A percentile compares a stretch with the other conserved stretches of the same genome.
Conservation (phyloP, 2,113 vertebrate species). For the Epinephelus cyanopodus region DNA sequence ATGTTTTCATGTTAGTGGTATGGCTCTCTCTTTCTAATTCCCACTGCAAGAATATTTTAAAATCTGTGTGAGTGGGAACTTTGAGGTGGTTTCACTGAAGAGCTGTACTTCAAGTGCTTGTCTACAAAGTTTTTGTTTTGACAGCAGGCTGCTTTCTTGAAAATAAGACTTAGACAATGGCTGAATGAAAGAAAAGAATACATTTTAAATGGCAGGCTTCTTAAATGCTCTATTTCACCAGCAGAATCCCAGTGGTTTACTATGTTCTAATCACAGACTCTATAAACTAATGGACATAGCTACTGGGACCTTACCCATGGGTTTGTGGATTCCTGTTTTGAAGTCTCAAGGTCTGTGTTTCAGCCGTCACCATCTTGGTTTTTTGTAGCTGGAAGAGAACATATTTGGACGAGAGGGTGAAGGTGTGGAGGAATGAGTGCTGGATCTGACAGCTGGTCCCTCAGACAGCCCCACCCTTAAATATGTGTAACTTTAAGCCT, state of each 20-base stretch:
- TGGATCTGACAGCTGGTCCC: too few relatives aligned
- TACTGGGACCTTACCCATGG: too few relatives aligned
- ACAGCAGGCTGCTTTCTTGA: neutral
- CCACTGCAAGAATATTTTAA: neutral
- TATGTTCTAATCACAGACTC: neutral
- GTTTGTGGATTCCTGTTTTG: too few relatives aligned
- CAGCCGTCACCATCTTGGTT: too few relatives aligned
- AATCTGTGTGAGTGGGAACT: neutral
- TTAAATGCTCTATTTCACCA: conserved; percentile 1
- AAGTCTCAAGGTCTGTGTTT: too few relatives aligned
- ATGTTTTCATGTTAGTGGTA: conserved; percentile 2
- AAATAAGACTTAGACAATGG: neutral
- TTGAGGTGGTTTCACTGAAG: neutral
- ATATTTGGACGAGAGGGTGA: too few relatives aligned
- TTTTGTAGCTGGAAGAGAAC: too few relatives aligned
- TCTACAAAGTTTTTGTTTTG: conserved; percentile 14
- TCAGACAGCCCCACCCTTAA: too few relatives aligned
- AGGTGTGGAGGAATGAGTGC: too few relatives aligned
- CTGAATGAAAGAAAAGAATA: neutral
- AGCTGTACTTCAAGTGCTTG: neutral
- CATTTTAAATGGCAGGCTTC: neutral
- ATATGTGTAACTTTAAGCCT: too few relatives aligned
- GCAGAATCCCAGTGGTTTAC: neutral
- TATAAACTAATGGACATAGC: too few relatives aligned
- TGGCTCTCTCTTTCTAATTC: neutral